Conservation (phyloP, 2,888 invertebrate genomes). For the Pediacus dermestoides region DNA sequence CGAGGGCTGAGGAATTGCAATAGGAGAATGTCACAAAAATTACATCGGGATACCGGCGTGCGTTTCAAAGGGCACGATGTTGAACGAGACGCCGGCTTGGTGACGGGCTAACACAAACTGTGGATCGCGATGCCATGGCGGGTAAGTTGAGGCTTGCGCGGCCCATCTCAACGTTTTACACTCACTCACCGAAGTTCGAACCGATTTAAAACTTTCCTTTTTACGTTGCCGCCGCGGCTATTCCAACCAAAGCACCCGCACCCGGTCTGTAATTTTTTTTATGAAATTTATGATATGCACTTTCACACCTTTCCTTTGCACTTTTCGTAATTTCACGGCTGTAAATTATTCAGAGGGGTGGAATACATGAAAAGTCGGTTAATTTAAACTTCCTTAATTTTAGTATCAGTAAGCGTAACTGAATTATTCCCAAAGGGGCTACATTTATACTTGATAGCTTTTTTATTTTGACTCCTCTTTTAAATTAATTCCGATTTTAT, state of each 20-base stretch:
- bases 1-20: constrained; percentile 16
- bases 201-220: constrained; percentile 27
- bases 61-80: constrained; percentile 9
- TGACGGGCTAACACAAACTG: constrained; percentile 43
- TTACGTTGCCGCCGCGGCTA: constrained; percentile 11
- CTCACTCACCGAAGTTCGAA: neutral
- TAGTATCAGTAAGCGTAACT: constrained; percentile 6
- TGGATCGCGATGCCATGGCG: constrained; percentile 31
- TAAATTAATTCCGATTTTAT: constrained; percentile 2
- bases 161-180: constrained; percentile 15
- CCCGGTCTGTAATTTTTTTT: constrained; percentile 15
- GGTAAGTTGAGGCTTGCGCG: constrained; percentile 33
- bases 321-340: constrained; percentile 10
- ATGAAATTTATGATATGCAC: constrained; percentile 16
- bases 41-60: constrained; percentile 11
- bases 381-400: constrained; percentile 6
- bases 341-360: constrained; percentile 11
- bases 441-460: constrained; percentile 1
- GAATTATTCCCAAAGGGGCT: constrained; percentile 3
- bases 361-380: constrained; percentile 5
- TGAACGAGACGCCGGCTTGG: constrained; percentile 32
- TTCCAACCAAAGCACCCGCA: constrained; percentile 12
- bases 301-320: constrained; percentile 11
- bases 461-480: neutral
- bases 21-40: too few relatives aligned